These are phyloP conservation scores for Rhinolophus ferrumequinum DNA, from an alignment of 2,113 vertebrate genomes.

Conservation along the genomic window DNA sequence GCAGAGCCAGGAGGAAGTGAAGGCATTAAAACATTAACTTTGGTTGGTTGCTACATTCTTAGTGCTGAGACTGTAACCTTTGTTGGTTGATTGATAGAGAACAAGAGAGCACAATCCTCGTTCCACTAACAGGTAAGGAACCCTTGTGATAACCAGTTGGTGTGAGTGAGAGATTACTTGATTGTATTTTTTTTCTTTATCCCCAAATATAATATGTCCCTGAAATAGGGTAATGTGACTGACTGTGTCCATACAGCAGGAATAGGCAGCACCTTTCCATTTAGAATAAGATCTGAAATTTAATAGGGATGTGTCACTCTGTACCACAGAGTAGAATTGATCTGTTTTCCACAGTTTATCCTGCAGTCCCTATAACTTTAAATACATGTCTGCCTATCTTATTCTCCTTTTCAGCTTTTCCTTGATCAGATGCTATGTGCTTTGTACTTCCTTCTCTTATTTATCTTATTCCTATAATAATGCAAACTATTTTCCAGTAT, in stretches of 20 bases:
- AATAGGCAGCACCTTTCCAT: constrained; percentile 22
- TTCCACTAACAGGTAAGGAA: constrained; percentile 80
- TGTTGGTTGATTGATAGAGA: constrained; percentile 76
- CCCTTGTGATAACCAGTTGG: constrained; percentile 61
- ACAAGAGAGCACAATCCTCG: constrained; percentile 73
- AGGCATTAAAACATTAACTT: constrained; percentile 67
- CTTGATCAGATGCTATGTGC: constrained; percentile 60
- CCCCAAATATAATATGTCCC: background rate
- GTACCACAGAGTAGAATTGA: constrained; percentile 16
- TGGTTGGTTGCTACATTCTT: constrained; percentile 72
- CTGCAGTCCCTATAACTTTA: constrained; percentile 55
- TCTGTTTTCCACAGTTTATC: constrained; percentile 51
- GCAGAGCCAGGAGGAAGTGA: constrained; percentile 72
- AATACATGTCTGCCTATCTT: constrained; percentile 59
- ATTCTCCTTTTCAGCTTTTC: constrained; percentile 66
- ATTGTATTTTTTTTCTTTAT: constrained; percentile 31
- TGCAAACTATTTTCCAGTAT: constrained; percentile 58
- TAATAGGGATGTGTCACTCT: constrained; percentile 32
- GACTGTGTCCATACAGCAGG: background rate
- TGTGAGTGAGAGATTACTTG: constrained; percentile 51
- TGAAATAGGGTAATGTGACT: constrained; percentile 30
- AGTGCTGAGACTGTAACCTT: constrained; percentile 72
- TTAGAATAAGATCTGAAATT: constrained; percentile 55
- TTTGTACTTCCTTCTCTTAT: constrained; percentile 71
- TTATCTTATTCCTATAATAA: constrained; percentile 66